These are phyloP conservation scores for Volucella bombylans DNA, from an alignment of 2,888 invertebrate genomes.

Conservation along the genomic window DNA sequence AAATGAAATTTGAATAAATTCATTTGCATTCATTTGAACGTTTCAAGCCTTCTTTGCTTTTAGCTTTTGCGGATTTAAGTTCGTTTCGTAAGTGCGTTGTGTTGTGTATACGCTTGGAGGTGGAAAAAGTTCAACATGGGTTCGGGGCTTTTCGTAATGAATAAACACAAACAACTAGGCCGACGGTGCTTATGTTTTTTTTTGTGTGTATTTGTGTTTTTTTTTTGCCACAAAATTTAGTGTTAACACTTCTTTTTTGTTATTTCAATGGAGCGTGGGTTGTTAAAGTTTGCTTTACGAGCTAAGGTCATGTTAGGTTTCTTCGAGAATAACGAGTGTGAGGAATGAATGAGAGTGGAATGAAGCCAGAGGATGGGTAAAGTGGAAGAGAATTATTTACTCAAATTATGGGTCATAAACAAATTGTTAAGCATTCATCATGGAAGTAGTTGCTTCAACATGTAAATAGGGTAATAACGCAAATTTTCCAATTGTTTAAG, in stretches of 20 bases:
- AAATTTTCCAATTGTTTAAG: conserved; percentile 51
- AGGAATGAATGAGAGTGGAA: too few relatives aligned
- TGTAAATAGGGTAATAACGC: conserved; percentile 40
- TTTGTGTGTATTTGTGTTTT: background rate
- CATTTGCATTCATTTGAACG: conserved; percentile 65
- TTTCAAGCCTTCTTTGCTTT: conserved; percentile 43
- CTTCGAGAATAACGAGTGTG: background rate
- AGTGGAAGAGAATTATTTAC: conserved; percentile 42
- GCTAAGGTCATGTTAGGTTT: conserved; percentile 62
- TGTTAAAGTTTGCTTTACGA: conserved; percentile 55
- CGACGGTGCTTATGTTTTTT: conserved; percentile 12
- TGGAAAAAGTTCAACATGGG: conserved; percentile 19
- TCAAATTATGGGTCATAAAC: conserved; percentile 60
- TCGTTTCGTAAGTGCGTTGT: background rate
- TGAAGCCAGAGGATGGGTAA: background rate
- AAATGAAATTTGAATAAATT: conserved; percentile 73
- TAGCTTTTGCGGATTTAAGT: conserved; percentile 58
- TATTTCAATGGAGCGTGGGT: conserved; percentile 5
- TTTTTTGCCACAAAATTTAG: conserved; percentile 36
- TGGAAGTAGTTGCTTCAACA: conserved; percentile 28
- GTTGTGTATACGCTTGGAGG: conserved; percentile 11
- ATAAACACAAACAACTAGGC: conserved; percentile 33
- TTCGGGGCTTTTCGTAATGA: conserved; percentile 33
- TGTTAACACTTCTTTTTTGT: conserved; percentile 58
- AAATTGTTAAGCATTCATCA: conserved; percentile 47